phyloP scores from a whole-genome alignment of 2,888 invertebrate genomes.

The Arge pagana region DNA sequence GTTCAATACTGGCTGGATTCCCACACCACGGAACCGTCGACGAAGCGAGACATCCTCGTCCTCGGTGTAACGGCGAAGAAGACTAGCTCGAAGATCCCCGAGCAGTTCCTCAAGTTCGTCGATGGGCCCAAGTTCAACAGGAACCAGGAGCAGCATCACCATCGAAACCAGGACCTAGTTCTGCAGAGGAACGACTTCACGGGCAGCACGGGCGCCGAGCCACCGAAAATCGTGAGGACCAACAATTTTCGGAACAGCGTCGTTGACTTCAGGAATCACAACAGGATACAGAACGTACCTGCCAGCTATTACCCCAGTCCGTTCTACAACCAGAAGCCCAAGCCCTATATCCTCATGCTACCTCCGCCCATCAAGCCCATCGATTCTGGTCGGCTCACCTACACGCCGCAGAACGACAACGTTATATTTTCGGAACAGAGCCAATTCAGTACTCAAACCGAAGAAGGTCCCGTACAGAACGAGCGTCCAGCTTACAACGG shows the following conservation, averaged over 20 bases:
- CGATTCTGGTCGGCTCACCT: conserved; percentile 29
- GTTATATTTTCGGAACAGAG: conserved; percentile 22
- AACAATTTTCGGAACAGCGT: conserved; percentile 40
- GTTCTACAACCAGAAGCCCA: conserved; percentile 47
- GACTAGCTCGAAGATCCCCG: conserved; percentile 63
- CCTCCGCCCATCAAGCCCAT: conserved; percentile 67
- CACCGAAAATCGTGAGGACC: conserved; percentile 56
- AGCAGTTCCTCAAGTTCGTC: conserved; percentile 60
- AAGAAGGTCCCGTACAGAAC: conserved; percentile 43
- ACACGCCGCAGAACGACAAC: conserved; percentile 33
- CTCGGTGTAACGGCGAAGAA: conserved; percentile 73
- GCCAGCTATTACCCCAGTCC: conserved; percentile 42
- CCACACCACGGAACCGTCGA: conserved; percentile 64
- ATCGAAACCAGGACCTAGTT: conserved; percentile 13
- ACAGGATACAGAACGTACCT: conserved; percentile 40
- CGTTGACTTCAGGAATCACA: conserved; percentile 38
- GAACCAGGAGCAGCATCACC: conserved; percentile 42
- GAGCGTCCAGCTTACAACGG: conserved; percentile 34
- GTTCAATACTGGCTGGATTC: conserved; percentile 83
- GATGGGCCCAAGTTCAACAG: conserved; percentile 59
- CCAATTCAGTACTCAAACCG: conserved; percentile 41
- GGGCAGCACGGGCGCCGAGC: conserved; percentile 46
- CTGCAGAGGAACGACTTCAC: conserved; percentile 41
- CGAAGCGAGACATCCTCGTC: conserved; percentile 72
- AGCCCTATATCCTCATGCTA: conserved; percentile 71